phyloP scores from a whole-genome alignment of 2,888 invertebrate genomes.

The Agonopterix alstromeriana region DNA sequence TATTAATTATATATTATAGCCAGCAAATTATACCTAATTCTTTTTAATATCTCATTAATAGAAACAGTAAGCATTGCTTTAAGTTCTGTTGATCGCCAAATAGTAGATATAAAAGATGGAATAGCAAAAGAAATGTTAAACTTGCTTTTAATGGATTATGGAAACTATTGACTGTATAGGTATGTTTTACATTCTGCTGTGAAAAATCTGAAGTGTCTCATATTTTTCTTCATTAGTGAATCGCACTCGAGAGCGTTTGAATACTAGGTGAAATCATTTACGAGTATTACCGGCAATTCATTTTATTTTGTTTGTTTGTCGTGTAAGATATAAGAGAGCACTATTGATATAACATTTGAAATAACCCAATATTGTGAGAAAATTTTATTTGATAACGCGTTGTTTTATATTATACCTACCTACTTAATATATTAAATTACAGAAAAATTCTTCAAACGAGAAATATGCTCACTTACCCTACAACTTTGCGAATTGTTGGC shows the following conservation, averaged over 20 bases:
- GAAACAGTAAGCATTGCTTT: too few relatives aligned
- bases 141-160: constrained; percentile 4
- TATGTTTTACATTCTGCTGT: neutral
- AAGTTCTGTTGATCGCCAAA: too few relatives aligned
- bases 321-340: too few relatives aligned
- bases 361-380: too few relatives aligned
- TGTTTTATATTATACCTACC: neutral
- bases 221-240: constrained; percentile 35
- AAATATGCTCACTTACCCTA: constrained; percentile 43
- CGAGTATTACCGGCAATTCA: too few relatives aligned
- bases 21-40: too few relatives aligned
- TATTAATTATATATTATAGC: too few relatives aligned
- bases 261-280: too few relatives aligned
- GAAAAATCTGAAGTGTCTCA: constrained; percentile 23
- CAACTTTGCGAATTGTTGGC: constrained; percentile 50
- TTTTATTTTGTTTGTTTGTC: neutral
- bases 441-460: constrained; percentile 32
- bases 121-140: constrained; percentile 5
- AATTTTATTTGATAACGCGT: too few relatives aligned
- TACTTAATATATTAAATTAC: constrained; percentile 17
- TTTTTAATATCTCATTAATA: too few relatives aligned
- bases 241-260: neutral
- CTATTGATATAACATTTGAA: too few relatives aligned
- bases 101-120: too few relatives aligned
- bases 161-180: constrained; percentile 13